Evolutionary conservation across 2,113 vertebrate genomes (phyloP).

Genomic region (Halichoeres trimaculatus): DNA sequence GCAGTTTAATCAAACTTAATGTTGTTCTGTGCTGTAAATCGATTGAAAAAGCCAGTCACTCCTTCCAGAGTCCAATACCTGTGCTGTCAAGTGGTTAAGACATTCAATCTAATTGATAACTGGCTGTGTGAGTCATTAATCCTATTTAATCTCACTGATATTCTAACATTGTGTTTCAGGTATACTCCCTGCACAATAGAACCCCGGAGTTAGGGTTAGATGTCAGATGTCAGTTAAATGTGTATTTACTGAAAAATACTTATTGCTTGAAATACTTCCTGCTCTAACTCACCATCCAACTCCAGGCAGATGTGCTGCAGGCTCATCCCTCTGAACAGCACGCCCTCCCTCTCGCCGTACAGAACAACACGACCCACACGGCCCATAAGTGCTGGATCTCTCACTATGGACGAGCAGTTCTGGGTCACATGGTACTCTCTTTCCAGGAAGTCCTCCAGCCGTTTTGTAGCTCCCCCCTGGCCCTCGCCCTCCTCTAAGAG

Average conservation of each 20-base stretch:
- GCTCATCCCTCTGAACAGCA: slow-evolving; percentile 85
- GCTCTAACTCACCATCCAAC: slow-evolving; percentile 78
- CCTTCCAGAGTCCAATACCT: too few relatives aligned
- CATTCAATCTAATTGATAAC: too few relatives aligned
- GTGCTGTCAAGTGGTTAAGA: too few relatives aligned
- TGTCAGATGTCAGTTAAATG: too few relatives aligned
- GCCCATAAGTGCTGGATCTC: slow-evolving; percentile 83
- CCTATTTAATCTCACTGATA: too few relatives aligned
- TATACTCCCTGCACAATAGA: too few relatives aligned
- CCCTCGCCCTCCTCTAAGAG: slow-evolving; percentile 80
- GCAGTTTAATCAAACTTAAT: too few relatives aligned
- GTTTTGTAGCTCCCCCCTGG: slow-evolving; percentile 61
- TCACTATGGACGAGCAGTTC: slow-evolving; percentile 78
- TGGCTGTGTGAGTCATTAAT: too few relatives aligned
- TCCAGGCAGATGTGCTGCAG: slow-evolving; percentile 86
- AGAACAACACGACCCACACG: slow-evolving; percentile 83
- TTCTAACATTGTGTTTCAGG: too few relatives aligned
- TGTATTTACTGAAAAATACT: neutral
- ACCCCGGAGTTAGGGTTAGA: too few relatives aligned
- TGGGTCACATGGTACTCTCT: slow-evolving; percentile 84
- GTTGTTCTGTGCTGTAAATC: too few relatives aligned
- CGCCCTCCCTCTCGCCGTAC: slow-evolving; percentile 83
- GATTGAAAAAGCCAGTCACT: too few relatives aligned
- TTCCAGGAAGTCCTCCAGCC: slow-evolving; percentile 83
- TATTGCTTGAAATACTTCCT: slow-evolving; percentile 20